These are phyloP conservation scores for Sorex fumeus DNA, from an alignment of 2,113 vertebrate species.

Conservation along the genomic window DNA sequence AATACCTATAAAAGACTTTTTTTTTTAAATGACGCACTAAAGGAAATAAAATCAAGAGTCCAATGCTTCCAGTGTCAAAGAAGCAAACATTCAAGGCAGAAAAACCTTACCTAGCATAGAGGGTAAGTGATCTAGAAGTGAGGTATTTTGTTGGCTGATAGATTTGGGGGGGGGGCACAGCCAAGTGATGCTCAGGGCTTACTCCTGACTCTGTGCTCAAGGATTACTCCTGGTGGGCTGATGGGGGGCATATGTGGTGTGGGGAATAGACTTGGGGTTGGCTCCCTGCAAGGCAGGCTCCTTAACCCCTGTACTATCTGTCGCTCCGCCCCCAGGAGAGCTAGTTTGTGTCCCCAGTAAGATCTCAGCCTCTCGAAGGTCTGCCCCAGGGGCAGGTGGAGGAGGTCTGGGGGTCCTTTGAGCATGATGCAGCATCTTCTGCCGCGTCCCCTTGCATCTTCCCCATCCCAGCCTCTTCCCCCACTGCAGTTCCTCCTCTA, in stretches of 20 bases:
- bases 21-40: too few relatives aligned
- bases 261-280: too few relatives aligned
- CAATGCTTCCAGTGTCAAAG: slow-evolving; percentile 14
- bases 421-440: neutral
- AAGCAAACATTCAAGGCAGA: neutral
- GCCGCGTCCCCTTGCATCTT: neutral
- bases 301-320: too few relatives aligned
- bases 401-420: neutral
- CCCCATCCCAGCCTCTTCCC: neutral
- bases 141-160: too few relatives aligned
- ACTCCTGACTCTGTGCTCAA: too few relatives aligned
- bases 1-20: slow-evolving; percentile 15
- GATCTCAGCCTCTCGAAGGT: neutral
- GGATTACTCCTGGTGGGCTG: too few relatives aligned
- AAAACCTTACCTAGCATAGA: neutral
- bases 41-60: neutral
- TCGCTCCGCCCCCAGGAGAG: too few relatives aligned
- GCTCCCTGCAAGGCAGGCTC: too few relatives aligned
- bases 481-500: neutral
- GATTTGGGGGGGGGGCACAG: too few relatives aligned
- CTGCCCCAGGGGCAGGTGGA: neutral
- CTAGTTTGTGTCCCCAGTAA: neutral
- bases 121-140: too few relatives aligned
- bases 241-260: too few relatives aligned
- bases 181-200: too few relatives aligned